Conservation (phyloP, 2,888 invertebrate genomes). For the Andricus curvator region DNA sequence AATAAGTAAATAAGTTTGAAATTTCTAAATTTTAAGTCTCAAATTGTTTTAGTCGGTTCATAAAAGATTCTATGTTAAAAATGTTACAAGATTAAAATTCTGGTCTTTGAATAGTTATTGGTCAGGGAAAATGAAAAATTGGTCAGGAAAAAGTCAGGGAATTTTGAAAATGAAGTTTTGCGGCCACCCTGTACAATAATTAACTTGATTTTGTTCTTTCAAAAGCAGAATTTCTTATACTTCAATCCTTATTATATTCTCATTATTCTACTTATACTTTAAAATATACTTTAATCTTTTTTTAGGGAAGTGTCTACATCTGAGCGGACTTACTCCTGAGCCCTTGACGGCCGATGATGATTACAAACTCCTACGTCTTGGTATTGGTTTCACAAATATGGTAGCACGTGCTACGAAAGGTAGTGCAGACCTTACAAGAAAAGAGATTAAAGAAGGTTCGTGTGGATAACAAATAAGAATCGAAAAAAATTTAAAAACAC, state of each 20-base stretch:
- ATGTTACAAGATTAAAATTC: no score
- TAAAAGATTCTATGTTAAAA: no score
- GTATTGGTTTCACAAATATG: constrained; percentile 99
- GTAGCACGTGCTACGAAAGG: constrained; percentile 97
- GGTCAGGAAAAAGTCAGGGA: no score
- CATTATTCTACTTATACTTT: not conserved
- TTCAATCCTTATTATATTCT: not conserved
- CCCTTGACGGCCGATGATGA: constrained; percentile 98
- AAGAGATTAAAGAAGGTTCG: constrained; percentile 94
- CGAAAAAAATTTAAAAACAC: not conserved
- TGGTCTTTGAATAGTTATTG: no score
- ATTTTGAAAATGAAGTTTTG: no score
- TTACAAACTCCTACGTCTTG: constrained; percentile 93
- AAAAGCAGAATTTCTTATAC: not conserved
- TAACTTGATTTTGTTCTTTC: constrained; percentile 14
- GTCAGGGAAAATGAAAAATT: no score
- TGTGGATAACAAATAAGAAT: constrained; percentile 20
- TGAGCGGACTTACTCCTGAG: constrained; percentile 95
- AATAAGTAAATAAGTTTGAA: no score
- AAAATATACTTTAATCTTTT: constrained; percentile 45
- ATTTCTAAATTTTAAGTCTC: no score
- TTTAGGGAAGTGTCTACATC: constrained; percentile 94
- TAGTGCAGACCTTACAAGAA: constrained; percentile 95
- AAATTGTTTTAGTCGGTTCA: not conserved
- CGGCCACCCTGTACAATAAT: not conserved